Percentiles rank a stretch among this genome's conserved stretches.
Conservation (phyloP, 2,797 vertebrate species). For the Corythornis leucogaster region DNA sequence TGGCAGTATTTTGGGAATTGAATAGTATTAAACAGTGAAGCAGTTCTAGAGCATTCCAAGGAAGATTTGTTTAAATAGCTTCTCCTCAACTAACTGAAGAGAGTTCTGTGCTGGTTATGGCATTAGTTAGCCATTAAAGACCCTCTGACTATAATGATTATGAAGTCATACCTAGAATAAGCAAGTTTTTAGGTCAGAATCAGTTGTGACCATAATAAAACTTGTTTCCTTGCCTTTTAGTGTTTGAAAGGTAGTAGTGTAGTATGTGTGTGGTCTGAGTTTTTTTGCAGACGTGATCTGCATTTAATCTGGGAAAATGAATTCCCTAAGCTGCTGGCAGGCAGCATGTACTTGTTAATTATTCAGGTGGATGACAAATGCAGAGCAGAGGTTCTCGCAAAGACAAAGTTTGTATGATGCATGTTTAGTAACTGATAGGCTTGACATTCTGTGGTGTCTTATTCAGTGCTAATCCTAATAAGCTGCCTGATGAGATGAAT, state of each 20-base stretch:
- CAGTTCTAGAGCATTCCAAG: background rate
- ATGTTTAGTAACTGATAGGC: conserved; percentile 87
- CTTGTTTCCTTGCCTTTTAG: conserved; percentile 51
- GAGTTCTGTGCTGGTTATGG: background rate
- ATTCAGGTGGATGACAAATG: conserved; percentile 89
- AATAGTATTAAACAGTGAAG: background rate
- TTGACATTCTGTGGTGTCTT: conserved; percentile 85
- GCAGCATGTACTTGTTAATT: conserved; percentile 89
- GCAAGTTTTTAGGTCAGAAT: conserved; percentile 38
- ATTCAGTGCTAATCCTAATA: conserved; percentile 85
- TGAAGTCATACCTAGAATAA: conserved; percentile 3
- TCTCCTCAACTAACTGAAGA: background rate
- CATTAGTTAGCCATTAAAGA: background rate
- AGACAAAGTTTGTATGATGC: conserved; percentile 87
- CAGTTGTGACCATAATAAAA: conserved; percentile 20
- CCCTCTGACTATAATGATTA: background rate
- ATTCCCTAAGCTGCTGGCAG: conserved; percentile 85
- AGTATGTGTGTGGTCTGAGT: conserved; percentile 77
- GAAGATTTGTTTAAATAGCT: conserved; percentile 2
- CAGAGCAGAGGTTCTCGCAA: conserved; percentile 86
- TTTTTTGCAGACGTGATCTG: conserved; percentile 80
- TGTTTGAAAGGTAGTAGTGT: conserved; percentile 64
- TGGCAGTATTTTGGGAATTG: conserved; percentile 9
- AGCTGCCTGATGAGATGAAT: conserved; percentile 83
- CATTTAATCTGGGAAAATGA: conserved; percentile 83